Percentiles rank a stretch among this genome's conserved stretches.
Evolutionary conservation across 2,797 vertebrate species (phyloP).

Genomic region (Nannoperca obscura): DNA sequence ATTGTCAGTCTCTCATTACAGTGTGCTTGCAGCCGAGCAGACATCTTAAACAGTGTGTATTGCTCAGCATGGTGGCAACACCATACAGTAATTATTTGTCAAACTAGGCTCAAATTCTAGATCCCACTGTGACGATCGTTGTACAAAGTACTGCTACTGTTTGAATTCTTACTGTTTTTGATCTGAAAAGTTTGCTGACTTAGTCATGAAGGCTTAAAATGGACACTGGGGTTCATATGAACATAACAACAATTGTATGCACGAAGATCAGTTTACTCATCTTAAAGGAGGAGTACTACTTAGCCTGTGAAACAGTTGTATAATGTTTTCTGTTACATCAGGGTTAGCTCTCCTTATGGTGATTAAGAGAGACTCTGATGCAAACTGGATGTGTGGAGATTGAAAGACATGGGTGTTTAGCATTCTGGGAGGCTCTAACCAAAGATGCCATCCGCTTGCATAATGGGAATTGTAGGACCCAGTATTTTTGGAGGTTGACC

Average conservation of each 20-base stretch:
- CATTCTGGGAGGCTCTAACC: background rate
- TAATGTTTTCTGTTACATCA: background rate
- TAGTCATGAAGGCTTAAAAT: background rate
- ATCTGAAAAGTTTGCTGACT: background rate
- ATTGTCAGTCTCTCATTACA: slow-evolving; percentile 33
- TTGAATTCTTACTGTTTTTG: background rate
- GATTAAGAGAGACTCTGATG: slow-evolving; percentile 11
- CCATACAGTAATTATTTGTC: background rate
- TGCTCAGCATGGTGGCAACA: background rate
- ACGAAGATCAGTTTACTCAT: background rate
- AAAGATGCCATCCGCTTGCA: background rate
- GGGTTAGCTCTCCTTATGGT: background rate
- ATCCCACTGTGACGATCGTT: background rate
- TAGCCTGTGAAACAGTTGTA: background rate
- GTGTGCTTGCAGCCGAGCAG: slow-evolving; percentile 16
- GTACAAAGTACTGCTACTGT: background rate
- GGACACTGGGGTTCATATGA: background rate
- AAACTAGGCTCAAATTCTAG: background rate
- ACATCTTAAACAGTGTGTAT: slow-evolving; percentile 7
- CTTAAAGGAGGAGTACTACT: background rate
- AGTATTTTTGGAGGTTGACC: background rate
- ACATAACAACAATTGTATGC: too few species aligned
- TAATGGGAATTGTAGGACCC: background rate
- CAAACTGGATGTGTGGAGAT: background rate
- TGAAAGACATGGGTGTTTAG: background rate